Conservation (phyloP, 2,888 invertebrate species). For the Deroplatys truncata region DNA sequence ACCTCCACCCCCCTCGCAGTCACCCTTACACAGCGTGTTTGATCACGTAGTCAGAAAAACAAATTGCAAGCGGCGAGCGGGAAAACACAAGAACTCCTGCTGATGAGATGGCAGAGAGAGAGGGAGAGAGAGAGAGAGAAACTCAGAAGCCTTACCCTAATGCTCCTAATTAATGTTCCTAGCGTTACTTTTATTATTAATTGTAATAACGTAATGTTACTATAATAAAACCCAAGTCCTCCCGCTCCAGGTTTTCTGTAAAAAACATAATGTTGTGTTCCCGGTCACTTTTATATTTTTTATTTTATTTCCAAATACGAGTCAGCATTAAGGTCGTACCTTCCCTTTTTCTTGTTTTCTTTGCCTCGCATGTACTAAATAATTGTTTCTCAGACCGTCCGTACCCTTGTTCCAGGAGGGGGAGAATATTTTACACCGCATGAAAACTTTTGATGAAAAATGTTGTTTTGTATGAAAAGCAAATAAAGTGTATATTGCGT, state of each 20-base stretch:
- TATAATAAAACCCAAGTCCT: slow-evolving; percentile 6
- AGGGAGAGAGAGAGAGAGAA: neutral
- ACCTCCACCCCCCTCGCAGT: neutral
- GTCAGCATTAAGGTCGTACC: slow-evolving; percentile 8
- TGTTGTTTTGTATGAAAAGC: neutral
- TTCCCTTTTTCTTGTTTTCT: neutral
- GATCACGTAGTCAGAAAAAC: slow-evolving; percentile 16
- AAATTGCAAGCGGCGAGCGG: slow-evolving; percentile 13
- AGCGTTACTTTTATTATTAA: slow-evolving; percentile 17
- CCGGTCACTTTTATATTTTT: neutral
- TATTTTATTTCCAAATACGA: neutral
- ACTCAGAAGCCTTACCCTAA: neutral
- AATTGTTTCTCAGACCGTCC: slow-evolving; percentile 2
- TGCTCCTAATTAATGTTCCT: slow-evolving; percentile 17
- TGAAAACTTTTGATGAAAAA: neutral
- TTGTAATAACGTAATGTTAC: slow-evolving; percentile 18
- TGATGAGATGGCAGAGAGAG: slow-evolving; percentile 1
- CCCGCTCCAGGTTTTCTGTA: neutral
- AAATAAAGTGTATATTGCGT: neutral
- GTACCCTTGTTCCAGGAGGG: neutral
- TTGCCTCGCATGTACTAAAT: neutral
- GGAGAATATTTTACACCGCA: neutral
- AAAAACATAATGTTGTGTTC: neutral
- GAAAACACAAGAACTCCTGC: slow-evolving; percentile 14
- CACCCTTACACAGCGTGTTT: neutral